Percentiles rank a stretch among this genome's conserved stretches.
Conservation (phyloP, 2,113 vertebrate species). For the Sorex fumeus region DNA sequence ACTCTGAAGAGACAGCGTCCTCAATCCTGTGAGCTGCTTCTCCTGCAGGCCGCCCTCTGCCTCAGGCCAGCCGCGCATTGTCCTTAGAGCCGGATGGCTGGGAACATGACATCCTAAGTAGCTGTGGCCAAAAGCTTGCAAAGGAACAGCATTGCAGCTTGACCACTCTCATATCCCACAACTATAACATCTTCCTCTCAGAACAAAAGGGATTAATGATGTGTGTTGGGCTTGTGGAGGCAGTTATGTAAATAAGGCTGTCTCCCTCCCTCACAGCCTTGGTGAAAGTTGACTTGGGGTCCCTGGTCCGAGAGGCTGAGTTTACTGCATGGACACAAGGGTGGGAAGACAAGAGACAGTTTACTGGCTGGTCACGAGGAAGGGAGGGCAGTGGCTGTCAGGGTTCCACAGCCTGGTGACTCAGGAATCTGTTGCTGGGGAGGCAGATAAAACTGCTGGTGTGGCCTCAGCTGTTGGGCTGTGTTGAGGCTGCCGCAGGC, state of each 20-base stretch:
- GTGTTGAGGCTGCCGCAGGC: neutral
- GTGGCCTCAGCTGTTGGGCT: neutral
- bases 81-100: too few relatives aligned
- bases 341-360: slow-evolving; percentile 2
- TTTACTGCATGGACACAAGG: slow-evolving; percentile 21
- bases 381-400: neutral
- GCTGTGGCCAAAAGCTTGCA: neutral
- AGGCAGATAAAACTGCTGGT: neutral
- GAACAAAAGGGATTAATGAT: neutral
- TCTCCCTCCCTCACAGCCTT: neutral
- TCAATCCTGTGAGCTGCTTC: neutral
- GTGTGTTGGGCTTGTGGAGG: neutral
- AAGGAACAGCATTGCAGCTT: slow-evolving; percentile 2
- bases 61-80: neutral
- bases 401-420: neutral
- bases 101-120: slow-evolving; percentile 10
- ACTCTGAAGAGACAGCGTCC: neutral
- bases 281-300: neutral
- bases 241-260: slow-evolving; percentile 21
- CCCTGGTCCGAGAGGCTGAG: slow-evolving; percentile 13
- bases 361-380: slow-evolving; percentile 10
- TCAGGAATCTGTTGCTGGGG: slow-evolving; percentile 39
- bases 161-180: slow-evolving; percentile 30
- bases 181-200: slow-evolving; percentile 4
- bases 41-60: neutral